Evolutionary conservation across 2,888 invertebrate genomes (phyloP), one percentile per base, ranked within the genome.

Genomic region (Yponomeuta sedellus): DNA sequence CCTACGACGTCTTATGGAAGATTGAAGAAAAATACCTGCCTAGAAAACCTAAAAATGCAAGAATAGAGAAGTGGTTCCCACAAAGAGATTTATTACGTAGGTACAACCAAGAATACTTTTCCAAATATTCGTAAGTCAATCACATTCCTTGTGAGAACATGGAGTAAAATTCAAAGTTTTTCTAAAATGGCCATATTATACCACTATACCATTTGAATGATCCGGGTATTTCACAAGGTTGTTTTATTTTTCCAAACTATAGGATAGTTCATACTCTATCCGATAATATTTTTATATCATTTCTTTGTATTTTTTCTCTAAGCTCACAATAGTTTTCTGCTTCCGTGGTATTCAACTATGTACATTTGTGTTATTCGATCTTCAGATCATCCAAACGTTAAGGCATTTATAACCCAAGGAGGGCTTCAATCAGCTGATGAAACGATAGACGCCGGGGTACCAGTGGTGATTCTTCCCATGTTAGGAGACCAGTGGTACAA

Each of bases 321-420:
- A 25, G 25, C 25, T 25, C 25, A 25, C 5, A 25, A 25, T 25
- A 25, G 25, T 25, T 25, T 25, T 5, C 25, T 25, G 25, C 25
- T 25, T 25, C 25, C 25, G 10, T 34, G 8, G 8, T 34, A 34
- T 34, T 34, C 1, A 34, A 34, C 34, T 34, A 34, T 34, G 34
- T 34, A 34, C 34, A 34, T 34, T 34, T 6, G 44, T 16, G 44
- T 52, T 52, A 6, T 16, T 5, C n/a, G 12, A 52, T 52, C 72
- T 74, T 19, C 69, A 77, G 77, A 65, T 12, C 77, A 78, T 65
- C 73, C 73, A 10, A 77, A 76, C 3, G 65, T 78, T 0, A 75
- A 75, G 66, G 67, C 72, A 0, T 78, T 78, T 61, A 66, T 74
- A 10, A 73, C 72, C 0, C 74, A 75, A 71, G 74, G 74, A 8